phyloP scores from a whole-genome alignment of 2,888 invertebrate species.

The Spodoptera littoralis region DNA sequence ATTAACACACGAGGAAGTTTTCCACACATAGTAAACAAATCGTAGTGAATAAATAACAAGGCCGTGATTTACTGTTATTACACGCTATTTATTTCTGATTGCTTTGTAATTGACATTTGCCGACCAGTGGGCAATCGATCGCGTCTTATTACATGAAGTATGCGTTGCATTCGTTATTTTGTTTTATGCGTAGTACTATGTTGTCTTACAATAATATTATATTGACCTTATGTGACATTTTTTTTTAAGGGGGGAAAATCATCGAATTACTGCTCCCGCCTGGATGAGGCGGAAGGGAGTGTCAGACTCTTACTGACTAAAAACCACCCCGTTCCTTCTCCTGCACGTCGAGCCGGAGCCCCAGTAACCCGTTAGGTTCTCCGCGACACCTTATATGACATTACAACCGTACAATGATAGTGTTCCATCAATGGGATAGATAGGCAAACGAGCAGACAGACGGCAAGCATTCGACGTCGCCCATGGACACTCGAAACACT shows the following conservation, averaged over 20 bases:
- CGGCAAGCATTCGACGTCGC: too few relatives aligned
- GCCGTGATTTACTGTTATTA: slow-evolving; percentile 69
- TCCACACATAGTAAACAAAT: slow-evolving; percentile 24
- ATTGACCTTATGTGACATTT: slow-evolving; percentile 1
- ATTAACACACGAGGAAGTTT: background rate
- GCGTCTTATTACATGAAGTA: slow-evolving; percentile 34
- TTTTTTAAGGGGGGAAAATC: too few relatives aligned
- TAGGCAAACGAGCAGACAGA: too few relatives aligned
- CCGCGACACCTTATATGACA: background rate
- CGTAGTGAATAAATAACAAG: slow-evolving; percentile 59
- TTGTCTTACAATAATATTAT: slow-evolving; percentile 7
- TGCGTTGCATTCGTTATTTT: slow-evolving; percentile 17
- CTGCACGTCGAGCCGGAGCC: too few relatives aligned
- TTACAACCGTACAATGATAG: too few relatives aligned
- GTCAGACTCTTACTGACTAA: too few relatives aligned
- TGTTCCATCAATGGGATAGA: too few relatives aligned
- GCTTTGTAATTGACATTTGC: slow-evolving; percentile 72
- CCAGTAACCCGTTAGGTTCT: too few relatives aligned
- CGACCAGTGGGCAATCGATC: slow-evolving; percentile 59
- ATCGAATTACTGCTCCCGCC: too few relatives aligned
- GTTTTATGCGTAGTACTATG: slow-evolving; percentile 11
- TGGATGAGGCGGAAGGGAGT: too few relatives aligned
- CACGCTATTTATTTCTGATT: slow-evolving; percentile 68
- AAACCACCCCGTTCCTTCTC: too few relatives aligned
- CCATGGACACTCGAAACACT: too few relatives aligned